A percentile compares a stretch with the other conserved stretches of the same genome.
These are phyloP conservation scores for Belgica antarctica DNA, from an alignment of 2,888 invertebrate species.

Conservation along the genomic window DNA sequence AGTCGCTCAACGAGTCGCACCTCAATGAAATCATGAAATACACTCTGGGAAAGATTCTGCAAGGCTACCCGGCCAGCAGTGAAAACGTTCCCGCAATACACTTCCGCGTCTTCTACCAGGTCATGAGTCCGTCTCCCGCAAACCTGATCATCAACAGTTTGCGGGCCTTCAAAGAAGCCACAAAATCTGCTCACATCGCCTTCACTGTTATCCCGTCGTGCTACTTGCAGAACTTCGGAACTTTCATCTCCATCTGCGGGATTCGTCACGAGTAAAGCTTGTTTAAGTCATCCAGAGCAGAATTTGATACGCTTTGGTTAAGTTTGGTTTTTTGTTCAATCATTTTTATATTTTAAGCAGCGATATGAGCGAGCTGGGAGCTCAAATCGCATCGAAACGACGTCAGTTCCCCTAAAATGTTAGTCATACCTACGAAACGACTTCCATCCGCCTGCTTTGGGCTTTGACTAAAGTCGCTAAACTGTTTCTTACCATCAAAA, in stretches of 20 bases:
- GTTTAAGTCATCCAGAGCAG: neutral
- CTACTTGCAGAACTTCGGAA: conserved; percentile 75
- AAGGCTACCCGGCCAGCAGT: conserved; percentile 56
- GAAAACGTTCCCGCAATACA: conserved; percentile 64
- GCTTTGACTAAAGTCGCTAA: too few species aligned
- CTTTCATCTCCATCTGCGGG: conserved; percentile 80
- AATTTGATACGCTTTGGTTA: neutral
- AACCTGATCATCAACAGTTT: conserved; percentile 55
- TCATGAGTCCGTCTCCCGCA: conserved; percentile 58
- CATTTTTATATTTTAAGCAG: conserved; percentile 1
- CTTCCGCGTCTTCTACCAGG: conserved; percentile 75
- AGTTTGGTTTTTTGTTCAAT: neutral
- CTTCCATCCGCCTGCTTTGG: conserved; percentile 4
- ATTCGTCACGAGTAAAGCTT: conserved; percentile 60
- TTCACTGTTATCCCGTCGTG: conserved; percentile 76
- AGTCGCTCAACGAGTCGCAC: conserved; percentile 56
- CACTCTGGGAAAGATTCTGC: conserved; percentile 56
- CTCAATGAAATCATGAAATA: conserved; percentile 61
- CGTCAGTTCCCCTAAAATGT: neutral
- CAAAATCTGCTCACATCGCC: conserved; percentile 61
- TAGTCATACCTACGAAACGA: neutral
- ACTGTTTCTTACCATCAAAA: too few species aligned
- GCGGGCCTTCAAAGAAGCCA: conserved; percentile 55
- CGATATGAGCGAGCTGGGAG: too few species aligned
- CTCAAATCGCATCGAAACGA: neutral